A percentile compares a stretch with the other conserved stretches of the same genome.
These are phyloP conservation scores for Clamator glandarius DNA, from an alignment of 2,797 vertebrate species.

Conservation along the genomic window DNA sequence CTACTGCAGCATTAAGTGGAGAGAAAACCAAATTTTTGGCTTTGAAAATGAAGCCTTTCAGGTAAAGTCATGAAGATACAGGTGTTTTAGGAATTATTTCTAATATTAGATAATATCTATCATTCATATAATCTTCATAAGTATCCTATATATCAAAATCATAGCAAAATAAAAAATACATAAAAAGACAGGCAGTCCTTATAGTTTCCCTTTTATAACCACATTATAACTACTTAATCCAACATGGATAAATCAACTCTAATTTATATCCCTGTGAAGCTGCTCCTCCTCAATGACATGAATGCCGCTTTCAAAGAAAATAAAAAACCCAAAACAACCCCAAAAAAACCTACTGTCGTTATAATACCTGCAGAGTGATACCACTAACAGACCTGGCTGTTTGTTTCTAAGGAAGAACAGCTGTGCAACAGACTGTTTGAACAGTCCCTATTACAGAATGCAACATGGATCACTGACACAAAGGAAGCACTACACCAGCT, in stretches of 20 bases:
- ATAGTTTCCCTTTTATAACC: not conserved
- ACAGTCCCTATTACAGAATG: slow-evolving; percentile 76
- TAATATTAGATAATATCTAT: not conserved
- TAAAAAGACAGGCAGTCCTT: not conserved
- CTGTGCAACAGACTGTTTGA: slow-evolving; percentile 85
- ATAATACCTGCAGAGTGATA: slow-evolving; percentile 79
- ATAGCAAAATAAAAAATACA: not conserved
- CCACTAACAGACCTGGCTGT: slow-evolving; percentile 78
- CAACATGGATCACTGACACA: slow-evolving; percentile 80
- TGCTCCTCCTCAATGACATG: not conserved
- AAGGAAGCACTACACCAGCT: slow-evolving; percentile 79
- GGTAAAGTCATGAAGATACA: not conserved
- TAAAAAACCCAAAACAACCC: not conserved
- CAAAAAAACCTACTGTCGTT: slow-evolving; percentile 62
- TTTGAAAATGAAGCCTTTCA: not conserved
- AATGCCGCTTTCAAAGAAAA: slow-evolving; percentile 37
- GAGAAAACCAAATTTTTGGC: not conserved
- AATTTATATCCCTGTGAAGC: not conserved
- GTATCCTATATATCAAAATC: not conserved
- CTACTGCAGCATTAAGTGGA: not conserved
- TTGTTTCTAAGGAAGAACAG: slow-evolving; percentile 84
- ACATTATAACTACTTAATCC: not conserved
- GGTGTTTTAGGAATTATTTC: not conserved
- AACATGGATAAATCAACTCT: not conserved
- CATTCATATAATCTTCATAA: not conserved